Base-by-base conservation (phyloP, 1,140 invertebrate genomes). In the Idris sp. region DNA sequence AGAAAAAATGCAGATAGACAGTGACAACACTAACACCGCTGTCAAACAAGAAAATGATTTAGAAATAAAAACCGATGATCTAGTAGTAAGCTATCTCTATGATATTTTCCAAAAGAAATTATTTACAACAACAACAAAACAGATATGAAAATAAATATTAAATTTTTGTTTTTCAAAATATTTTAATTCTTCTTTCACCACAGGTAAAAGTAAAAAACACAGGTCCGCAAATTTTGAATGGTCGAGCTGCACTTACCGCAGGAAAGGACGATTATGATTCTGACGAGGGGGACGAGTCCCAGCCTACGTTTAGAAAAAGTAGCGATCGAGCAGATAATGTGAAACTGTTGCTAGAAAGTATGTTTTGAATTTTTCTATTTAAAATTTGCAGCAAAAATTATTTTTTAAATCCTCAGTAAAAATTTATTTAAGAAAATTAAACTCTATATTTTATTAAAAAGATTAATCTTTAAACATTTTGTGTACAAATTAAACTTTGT, bases 261-360 rank as follows among this genome's bases (percentile, higher is more conserved):
- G 94, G 93, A 61, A 87, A 91, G 43, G 91, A 93, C 80, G 93
- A 95, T 77, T 88, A 94, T 76, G 92, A 91, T 10, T 93, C 93
- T 9, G 90, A 91, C 31, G 91, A 91, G 26, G 88, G 88, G 25
- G 89, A 89, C 9, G 86, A 88, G 43, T 54, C 73, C 8, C 80
- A 76, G 46, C 91, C 91, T 83, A 88, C 87, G 76, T 93, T 92
- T 83, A 89, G 89, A 78, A 86, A 83, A 71, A 81, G 74, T 15
- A 62, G 10, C 10, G 80, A 85, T 62, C 82, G 81, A 77, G 89
- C 92, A 4, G 92, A 93, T 73, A 90, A 91, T 76, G 88, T 93
- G 48, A 93, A 92, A 80, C 88, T 90, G 76, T 88, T 93, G 61
- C 81, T 96, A 58, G 92, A 95, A 87, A 93, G 92, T 90, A 87